Conservation (phyloP, 2,113 vertebrate species). For the Clarias batrachus region DNA sequence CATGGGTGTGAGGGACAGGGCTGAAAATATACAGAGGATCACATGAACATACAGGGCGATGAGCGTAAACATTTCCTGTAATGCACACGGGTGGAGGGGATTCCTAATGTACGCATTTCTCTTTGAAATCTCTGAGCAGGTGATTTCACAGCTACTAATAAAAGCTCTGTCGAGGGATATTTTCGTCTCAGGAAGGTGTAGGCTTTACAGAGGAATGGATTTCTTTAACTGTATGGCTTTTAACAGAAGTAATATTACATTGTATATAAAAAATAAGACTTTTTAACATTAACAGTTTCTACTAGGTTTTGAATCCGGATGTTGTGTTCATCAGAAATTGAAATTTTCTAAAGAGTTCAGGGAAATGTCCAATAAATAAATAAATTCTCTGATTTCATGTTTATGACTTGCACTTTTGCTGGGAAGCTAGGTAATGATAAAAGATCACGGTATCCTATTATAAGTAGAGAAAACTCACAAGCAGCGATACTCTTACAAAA, state of each 20-base stretch:
- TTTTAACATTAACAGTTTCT: background rate
- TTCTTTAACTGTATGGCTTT: background rate
- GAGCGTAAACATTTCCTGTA: conserved; percentile 58
- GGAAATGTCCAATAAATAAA: background rate
- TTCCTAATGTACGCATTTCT: conserved; percentile 53
- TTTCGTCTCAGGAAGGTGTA: background rate
- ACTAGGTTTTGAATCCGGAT: background rate
- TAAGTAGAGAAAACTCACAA: too few relatives aligned
- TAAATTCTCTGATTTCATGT: background rate
- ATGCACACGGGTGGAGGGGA: conserved; percentile 46
- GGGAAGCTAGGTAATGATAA: background rate
- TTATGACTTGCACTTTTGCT: background rate
- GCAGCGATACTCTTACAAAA: too few relatives aligned
- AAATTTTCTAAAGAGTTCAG: background rate
- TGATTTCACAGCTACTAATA: conserved; percentile 24
- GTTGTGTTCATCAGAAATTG: background rate
- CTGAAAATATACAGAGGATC: conserved; percentile 59
- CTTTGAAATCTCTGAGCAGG: conserved; percentile 26
- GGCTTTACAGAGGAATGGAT: background rate
- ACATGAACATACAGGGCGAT: conserved; percentile 50
- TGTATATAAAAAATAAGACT: background rate
- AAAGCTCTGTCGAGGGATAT: conserved; percentile 2
- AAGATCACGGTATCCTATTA: too few relatives aligned
- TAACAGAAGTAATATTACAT: background rate
- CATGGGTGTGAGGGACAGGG: conserved; percentile 35